Conservation (phyloP, 2,888 invertebrate species). For the Anagyrus pseudococci region DNA sequence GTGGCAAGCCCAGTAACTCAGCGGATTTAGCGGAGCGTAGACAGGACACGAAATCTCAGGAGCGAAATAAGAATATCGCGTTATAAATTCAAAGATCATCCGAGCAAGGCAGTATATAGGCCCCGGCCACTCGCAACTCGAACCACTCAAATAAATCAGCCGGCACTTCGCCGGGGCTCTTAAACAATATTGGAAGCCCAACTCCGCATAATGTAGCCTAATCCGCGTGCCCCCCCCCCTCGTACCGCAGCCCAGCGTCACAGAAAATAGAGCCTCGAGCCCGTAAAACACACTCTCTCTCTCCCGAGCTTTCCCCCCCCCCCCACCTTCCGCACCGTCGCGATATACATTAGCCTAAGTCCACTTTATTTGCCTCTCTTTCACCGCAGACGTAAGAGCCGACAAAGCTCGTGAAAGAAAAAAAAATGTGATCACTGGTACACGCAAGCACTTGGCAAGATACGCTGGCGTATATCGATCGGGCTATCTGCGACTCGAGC, state of each 20-base stretch:
- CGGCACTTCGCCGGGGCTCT: background rate
- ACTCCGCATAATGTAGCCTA: background rate
- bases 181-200: constrained; percentile 12
- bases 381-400: too few species aligned
- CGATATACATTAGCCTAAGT: constrained; percentile 17
- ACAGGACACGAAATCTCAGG: too few species aligned
- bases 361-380: constrained; percentile 34
- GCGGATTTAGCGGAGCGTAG: too few species aligned
- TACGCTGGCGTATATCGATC: constrained; percentile 10
- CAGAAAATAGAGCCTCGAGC: constrained; percentile 1
- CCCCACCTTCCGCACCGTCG: background rate
- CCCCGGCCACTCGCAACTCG: background rate
- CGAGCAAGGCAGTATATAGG: too few species aligned
- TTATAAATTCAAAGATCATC: constrained; percentile 31
- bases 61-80: too few species aligned
- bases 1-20: too few species aligned
- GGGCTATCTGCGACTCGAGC: constrained; percentile 11
- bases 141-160: constrained; percentile 18
- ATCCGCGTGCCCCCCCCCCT: background rate
- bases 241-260: background rate
- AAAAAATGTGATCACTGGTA: background rate
- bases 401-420: constrained; percentile 13
- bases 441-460: background rate
- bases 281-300: constrained; percentile 22
- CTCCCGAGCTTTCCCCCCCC: too few species aligned